A percentile compares a stretch with the other conserved stretches of the same genome.
phyloP scores from a whole-genome alignment of 2,113 vertebrate species.

The Anolis sagrei region DNA sequence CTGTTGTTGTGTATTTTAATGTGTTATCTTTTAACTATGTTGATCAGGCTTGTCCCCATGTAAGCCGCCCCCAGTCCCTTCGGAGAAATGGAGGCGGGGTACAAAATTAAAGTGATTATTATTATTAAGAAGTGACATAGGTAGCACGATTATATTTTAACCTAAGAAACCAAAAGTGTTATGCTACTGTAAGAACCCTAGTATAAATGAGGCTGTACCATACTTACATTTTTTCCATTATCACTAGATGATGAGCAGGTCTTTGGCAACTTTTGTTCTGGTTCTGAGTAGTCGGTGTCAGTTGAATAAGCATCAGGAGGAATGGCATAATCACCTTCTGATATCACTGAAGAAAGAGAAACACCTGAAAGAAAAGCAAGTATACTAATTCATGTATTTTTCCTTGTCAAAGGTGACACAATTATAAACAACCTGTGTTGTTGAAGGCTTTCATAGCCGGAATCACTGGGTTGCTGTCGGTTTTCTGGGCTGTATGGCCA shows the following conservation, averaged over 20 bases:
- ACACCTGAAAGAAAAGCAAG: slow-evolving; percentile 80
- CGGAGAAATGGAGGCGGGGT: too few species aligned
- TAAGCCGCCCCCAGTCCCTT: too few species aligned
- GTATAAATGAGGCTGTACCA: not conserved
- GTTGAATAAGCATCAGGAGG: slow-evolving; percentile 95
- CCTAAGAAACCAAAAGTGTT: not conserved
- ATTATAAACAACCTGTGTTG: too few species aligned
- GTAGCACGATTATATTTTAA: not conserved
- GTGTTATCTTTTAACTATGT: too few species aligned
- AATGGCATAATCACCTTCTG: slow-evolving; percentile 97
- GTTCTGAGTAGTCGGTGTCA: slow-evolving; percentile 91
- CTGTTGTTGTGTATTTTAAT: too few species aligned
- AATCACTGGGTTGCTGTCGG: too few species aligned
- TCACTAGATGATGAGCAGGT: slow-evolving; percentile 88
- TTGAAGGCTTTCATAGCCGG: too few species aligned
- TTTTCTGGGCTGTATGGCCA: too few species aligned
- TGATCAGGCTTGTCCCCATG: too few species aligned
- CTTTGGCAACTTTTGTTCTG: slow-evolving; percentile 93
- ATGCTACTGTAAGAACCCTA: not conserved
- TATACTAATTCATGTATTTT: not conserved
- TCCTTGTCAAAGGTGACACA: not conserved
- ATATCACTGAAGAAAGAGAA: slow-evolving; percentile 92
- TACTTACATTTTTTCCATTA: slow-evolving; percentile 89
- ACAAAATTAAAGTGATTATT: not conserved
- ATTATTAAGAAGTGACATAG: not conserved